Conservation (phyloP, 2,888 invertebrate genomes). For the Steinernema hermaphroditum region DNA sequence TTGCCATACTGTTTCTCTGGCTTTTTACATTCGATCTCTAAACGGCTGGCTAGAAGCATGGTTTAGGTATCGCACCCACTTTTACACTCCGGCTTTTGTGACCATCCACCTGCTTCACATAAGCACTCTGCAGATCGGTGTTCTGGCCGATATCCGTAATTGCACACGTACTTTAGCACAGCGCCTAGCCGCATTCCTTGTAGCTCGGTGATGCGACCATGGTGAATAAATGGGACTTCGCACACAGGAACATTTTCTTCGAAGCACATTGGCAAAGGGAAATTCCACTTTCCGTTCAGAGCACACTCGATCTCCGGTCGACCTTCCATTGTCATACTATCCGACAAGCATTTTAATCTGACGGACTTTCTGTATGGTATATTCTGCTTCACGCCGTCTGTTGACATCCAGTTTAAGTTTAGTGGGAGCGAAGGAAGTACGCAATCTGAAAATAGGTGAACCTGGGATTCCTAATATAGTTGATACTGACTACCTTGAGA, state of each 20-base stretch:
- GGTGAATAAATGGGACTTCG: neutral
- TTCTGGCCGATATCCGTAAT: neutral
- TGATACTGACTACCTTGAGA: neutral
- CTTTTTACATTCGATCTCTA: neutral
- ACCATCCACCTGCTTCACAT: neutral
- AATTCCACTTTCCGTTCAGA: conserved; percentile 7
- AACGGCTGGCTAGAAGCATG: neutral
- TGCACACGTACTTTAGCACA: neutral
- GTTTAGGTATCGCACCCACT: neutral
- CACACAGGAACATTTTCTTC: neutral
- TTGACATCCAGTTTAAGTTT: neutral
- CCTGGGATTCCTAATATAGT: neutral
- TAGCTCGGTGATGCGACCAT: neutral
- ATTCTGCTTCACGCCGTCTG: neutral
- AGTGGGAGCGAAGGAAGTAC: neutral
- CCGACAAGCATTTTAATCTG: conserved; percentile 8
- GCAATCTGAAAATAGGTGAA: conserved; percentile 12
- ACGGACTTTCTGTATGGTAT: conserved; percentile 13
- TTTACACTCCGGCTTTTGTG: neutral
- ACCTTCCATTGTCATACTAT: neutral
- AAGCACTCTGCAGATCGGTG: neutral
- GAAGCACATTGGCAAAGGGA: neutral
- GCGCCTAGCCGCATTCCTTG: neutral
- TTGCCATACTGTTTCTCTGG: conserved; percentile 4
- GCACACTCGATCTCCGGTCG: neutral